Conservation (phyloP, 2,888 invertebrate species). For the Stenichneumon culpator region DNA sequence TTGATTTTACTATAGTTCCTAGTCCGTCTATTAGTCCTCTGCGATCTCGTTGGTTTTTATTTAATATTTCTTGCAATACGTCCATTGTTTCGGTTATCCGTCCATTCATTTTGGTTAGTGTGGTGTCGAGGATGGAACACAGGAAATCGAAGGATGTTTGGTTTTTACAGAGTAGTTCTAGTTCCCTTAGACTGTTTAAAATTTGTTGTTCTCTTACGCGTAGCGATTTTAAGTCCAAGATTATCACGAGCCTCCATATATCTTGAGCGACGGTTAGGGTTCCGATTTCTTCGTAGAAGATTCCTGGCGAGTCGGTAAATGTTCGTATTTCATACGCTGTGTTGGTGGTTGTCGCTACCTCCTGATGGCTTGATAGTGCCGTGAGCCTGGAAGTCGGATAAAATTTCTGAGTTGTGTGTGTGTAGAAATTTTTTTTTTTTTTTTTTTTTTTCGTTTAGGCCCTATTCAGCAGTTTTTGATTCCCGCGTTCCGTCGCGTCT, state of each 20-base stretch:
- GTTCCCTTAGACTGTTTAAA: not conserved
- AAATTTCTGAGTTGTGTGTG: not conserved
- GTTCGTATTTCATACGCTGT: not conserved
- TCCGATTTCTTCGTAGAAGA: not conserved
- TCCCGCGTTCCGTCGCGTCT: not conserved
- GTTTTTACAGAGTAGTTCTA: not conserved
- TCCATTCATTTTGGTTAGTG: not conserved
- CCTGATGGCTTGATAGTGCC: not conserved
- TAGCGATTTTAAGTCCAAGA: not conserved
- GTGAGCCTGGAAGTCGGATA: conserved; percentile 1
- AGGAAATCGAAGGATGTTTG: not conserved
- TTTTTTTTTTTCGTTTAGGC: too few relatives aligned
- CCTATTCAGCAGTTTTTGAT: too few relatives aligned
- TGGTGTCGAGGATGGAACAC: not conserved
- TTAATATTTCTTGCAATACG: not conserved
- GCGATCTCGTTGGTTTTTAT: too few relatives aligned
- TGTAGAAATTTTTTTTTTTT: not conserved
- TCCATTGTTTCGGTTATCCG: not conserved
- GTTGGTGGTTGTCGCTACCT: not conserved
- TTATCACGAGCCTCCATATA: conserved; percentile 11
- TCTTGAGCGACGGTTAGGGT: not conserved
- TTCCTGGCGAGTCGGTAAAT: not conserved
- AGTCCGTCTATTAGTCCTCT: not conserved
- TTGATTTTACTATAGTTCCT: not conserved
- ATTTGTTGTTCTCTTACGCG: not conserved